These are phyloP conservation scores for Phylloscopus trochilus DNA, from an alignment of 2,113 vertebrate genomes.

Conservation along the genomic window DNA sequence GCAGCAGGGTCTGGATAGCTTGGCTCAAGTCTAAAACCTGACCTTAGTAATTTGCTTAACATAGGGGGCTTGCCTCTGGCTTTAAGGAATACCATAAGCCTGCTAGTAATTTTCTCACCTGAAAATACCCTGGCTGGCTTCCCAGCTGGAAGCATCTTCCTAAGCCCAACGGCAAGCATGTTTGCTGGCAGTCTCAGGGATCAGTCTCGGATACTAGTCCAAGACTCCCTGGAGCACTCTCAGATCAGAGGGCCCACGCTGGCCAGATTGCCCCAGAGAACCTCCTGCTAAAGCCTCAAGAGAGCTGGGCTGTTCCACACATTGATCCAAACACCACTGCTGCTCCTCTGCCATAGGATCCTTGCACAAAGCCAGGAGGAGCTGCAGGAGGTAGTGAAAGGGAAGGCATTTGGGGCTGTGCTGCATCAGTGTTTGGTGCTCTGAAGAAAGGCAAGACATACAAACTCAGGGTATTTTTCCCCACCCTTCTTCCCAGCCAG, in stretches of 20 bases:
- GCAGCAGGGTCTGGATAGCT: neutral
- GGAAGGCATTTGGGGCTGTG: neutral
- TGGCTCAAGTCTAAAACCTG: neutral
- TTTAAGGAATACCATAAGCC: neutral
- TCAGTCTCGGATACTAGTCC: neutral
- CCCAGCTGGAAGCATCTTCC: neutral
- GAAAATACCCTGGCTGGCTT: neutral
- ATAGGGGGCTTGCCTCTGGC: neutral
- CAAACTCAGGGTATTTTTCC: neutral
- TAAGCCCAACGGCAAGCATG: neutral
- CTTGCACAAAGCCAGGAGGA: neutral
- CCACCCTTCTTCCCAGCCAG: neutral
- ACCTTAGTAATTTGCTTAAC: neutral
- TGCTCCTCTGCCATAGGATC: rapidly evolving
- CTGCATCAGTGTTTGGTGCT: neutral
- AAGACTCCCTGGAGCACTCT: neutral
- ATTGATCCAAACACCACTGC: neutral
- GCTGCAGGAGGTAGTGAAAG: neutral
- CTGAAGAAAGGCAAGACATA: neutral
- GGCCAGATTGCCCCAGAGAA: neutral
- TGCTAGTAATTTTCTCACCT: neutral
- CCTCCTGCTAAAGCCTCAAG: neutral
- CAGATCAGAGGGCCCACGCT: neutral
- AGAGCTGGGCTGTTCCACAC: neutral
- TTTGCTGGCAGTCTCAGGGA: neutral